These are phyloP conservation scores for Agrochola litura DNA, from an alignment of 2,888 invertebrate species.

Conservation along the genomic window DNA sequence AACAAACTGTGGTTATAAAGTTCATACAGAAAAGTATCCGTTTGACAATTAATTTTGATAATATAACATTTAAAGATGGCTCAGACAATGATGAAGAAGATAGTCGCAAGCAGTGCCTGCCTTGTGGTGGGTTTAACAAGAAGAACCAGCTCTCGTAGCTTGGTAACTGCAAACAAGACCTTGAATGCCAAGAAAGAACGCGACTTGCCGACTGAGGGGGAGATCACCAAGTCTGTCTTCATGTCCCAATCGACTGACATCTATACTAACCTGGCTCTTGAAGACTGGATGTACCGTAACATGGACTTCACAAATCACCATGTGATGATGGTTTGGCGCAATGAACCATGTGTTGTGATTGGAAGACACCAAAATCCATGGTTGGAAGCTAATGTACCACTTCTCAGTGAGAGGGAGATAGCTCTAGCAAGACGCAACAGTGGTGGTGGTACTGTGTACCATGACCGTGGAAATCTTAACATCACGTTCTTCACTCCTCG, in stretches of 20 bases:
- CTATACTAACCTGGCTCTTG: constrained; percentile 97
- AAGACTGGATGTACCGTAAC: constrained; percentile 98
- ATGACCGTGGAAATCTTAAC: constrained; percentile 98
- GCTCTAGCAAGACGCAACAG: constrained; percentile 96
- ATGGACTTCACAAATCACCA: constrained; percentile 95
- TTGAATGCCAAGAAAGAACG: constrained; percentile 76
- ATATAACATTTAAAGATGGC: constrained; percentile 82
- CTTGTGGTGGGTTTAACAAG: constrained; percentile 83
- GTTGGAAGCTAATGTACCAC: constrained; percentile 95
- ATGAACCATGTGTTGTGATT: constrained; percentile 98
- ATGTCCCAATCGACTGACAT: constrained; percentile 98
- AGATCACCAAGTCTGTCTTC: constrained; percentile 96
- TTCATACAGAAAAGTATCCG: constrained; percentile 90
- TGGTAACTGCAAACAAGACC: constrained; percentile 76
- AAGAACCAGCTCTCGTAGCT: constrained; percentile 80
- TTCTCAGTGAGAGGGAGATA: constrained; percentile 92
- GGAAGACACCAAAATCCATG: constrained; percentile 99
- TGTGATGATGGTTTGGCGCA: constrained; percentile 97
- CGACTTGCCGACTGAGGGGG: constrained; percentile 81
- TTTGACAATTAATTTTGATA: constrained; percentile 68
- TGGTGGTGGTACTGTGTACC: constrained; percentile 99
- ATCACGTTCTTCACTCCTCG: constrained; percentile 97
- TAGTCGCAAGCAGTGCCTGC: constrained; percentile 82
- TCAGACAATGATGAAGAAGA: constrained; percentile 86
- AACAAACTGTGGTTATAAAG: constrained; percentile 76